Percentiles rank a stretch among this genome's conserved stretches.
Evolutionary conservation across 1,140 invertebrate species (phyloP).

Genomic region (Aphidius gifuensis): DNA sequence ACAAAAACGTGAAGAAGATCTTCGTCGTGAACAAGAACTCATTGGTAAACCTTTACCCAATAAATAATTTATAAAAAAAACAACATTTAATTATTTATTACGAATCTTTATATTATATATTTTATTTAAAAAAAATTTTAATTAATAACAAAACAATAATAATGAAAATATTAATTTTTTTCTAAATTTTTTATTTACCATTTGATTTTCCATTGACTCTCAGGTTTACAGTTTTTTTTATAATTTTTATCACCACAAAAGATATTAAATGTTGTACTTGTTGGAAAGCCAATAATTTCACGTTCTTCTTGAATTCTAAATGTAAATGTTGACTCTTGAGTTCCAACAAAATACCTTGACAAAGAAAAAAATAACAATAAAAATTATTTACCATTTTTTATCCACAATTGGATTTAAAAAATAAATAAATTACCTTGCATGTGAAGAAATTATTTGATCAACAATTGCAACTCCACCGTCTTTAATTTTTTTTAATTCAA

Average conservation of each 20-base stretch:
- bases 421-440: constrained; percentile 58
- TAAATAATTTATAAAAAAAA: not conserved
- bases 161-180: constrained; percentile 9
- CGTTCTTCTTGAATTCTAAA: constrained; percentile 96
- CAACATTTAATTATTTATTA: no score
- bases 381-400: constrained; percentile 10
- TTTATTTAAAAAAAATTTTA: constrained; percentile 3
- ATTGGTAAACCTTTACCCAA: constrained; percentile 36
- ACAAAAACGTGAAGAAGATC: constrained; percentile 43
- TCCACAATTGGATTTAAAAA: constrained; percentile 6
- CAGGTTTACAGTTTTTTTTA: constrained; percentile 37
- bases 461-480: constrained; percentile 92
- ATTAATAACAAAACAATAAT: not conserved
- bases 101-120: not conserved
- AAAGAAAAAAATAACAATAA: constrained; percentile 20
- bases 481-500: constrained; percentile 58
- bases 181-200: constrained; percentile 33
- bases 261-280: constrained; percentile 82
- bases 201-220: constrained; percentile 44
- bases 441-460: constrained; percentile 93
- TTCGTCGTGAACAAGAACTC: constrained; percentile 42
- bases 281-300: constrained; percentile 85
- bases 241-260: constrained; percentile 64
- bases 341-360: constrained; percentile 81
- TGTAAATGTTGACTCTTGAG: constrained; percentile 91